Percentiles rank a stretch among this genome's conserved stretches.
Conservation (phyloP, 2,113 vertebrate genomes). For the Megatriorchis doriae region DNA sequence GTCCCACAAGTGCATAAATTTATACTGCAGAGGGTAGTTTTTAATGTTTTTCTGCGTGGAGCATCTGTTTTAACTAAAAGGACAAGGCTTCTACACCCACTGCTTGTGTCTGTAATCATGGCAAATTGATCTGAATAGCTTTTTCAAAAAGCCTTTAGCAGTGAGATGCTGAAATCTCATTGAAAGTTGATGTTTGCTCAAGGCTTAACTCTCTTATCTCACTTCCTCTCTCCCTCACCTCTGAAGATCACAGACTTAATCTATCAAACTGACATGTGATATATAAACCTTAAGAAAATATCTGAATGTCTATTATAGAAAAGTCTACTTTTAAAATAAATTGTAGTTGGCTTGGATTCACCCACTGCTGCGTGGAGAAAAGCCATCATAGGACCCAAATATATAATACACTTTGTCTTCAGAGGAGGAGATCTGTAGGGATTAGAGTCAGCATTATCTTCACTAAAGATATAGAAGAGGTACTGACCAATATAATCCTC, state of each 20-base stretch:
- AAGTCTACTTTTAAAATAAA: conserved; percentile 7
- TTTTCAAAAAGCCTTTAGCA: neutral
- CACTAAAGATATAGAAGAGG: neutral
- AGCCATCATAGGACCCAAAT: neutral
- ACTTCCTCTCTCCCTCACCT: neutral
- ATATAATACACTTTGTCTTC: neutral
- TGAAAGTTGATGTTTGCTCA: neutral
- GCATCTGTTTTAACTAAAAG: neutral
- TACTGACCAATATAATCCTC: neutral
- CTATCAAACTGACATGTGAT: neutral
- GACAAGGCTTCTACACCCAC: neutral
- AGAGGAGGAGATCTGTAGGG: neutral
- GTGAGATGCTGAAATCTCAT: neutral
- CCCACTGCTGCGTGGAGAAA: neutral
- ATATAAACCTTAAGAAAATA: neutral
- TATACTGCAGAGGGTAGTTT: neutral
- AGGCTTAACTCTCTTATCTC: neutral
- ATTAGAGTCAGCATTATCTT: conserved; percentile 22
- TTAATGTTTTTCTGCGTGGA: neutral
- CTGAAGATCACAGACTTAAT: neutral
- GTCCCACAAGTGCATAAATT: neutral
- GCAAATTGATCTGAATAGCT: neutral
- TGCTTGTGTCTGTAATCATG: neutral
- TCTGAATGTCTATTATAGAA: neutral
- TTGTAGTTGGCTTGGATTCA: neutral